A percentile compares a stretch with the other conserved stretches of the same genome.
Evolutionary conservation across 2,888 invertebrate genomes (phyloP).

Genomic region (Hyppa rectilinea): DNA sequence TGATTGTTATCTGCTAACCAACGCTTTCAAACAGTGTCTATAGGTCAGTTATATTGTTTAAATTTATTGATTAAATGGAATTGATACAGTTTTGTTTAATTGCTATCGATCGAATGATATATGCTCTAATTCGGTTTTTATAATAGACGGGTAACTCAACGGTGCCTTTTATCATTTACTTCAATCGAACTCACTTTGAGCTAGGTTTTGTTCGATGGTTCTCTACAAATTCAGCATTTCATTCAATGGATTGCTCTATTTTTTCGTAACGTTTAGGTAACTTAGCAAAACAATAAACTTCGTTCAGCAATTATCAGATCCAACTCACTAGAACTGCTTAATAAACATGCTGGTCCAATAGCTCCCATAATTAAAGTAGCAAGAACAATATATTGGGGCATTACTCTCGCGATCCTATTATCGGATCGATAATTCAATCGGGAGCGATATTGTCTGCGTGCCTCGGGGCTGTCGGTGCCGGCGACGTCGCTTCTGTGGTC

Average conservation of each 20-base stretch:
- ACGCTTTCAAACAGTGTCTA: conserved; percentile 72
- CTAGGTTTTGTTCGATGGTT: not conserved
- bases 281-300: conserved; percentile 29
- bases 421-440: conserved; percentile 87
- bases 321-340: conserved; percentile 63
- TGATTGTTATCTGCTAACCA: conserved; percentile 85
- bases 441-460: conserved; percentile 81
- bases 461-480: conserved; percentile 72
- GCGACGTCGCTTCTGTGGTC: conserved; percentile 73
- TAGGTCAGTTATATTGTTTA: conserved; percentile 77
- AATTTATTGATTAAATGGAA: conserved; percentile 69
- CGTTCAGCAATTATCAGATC: conserved; percentile 43
- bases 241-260: not conserved
- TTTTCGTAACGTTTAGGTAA: not conserved
- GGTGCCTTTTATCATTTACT: not conserved
- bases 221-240: not conserved
- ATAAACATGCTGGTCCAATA: conserved; percentile 72
- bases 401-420: conserved; percentile 85
- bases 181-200: not conserved
- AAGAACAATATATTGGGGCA: conserved; percentile 80
- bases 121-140: conserved; percentile 25
- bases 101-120: conserved; percentile 42
- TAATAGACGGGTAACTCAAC: not conserved
- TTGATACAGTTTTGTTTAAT: conserved; percentile 60
- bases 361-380: conserved; percentile 80